These are phyloP conservation scores for Alitta virens DNA, from an alignment of 2,888 invertebrate species.

Conservation along the genomic window DNA sequence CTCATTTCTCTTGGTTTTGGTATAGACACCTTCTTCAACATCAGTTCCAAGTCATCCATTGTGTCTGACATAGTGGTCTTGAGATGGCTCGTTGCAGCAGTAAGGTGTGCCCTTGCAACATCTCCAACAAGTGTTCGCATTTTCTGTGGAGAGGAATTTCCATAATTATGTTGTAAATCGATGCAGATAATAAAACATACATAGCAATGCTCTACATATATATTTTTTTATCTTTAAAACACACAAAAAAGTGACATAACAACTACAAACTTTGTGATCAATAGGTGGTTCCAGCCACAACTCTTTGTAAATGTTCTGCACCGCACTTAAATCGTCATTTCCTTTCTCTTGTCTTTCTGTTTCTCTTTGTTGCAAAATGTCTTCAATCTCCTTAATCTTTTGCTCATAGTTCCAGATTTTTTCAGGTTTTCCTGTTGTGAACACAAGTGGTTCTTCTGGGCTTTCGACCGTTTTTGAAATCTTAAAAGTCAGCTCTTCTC, in stretches of 20 bases:
- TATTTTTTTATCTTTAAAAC: not conserved
- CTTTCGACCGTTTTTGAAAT: conserved; percentile 29
- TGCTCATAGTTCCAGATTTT: conserved; percentile 45
- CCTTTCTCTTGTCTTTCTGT: not conserved
- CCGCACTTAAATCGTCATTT: not conserved
- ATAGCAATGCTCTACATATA: too few relatives aligned
- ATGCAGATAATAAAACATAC: too few relatives aligned
- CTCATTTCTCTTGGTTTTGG: conserved; percentile 42
- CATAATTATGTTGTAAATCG: not conserved
- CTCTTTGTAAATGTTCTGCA: not conserved
- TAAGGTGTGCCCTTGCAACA: conserved; percentile 25
- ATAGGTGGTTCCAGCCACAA: not conserved
- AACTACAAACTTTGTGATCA: conserved; percentile 4
- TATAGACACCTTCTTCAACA: conserved; percentile 38
- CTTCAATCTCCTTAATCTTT: conserved; percentile 35
- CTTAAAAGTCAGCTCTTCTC: conserved; percentile 29
- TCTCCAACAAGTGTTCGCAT: not conserved
- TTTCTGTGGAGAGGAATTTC: not conserved
- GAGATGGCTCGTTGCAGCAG: conserved; percentile 31
- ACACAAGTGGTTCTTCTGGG: conserved; percentile 26
- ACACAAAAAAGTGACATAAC: not conserved
- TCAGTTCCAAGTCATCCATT: conserved; percentile 38
- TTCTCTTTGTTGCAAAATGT: conserved; percentile 24
- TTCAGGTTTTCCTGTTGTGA: conserved; percentile 34
- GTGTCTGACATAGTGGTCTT: conserved; percentile 30